Conservation (phyloP, 2,888 invertebrate species). For the Gymnosoma rotundatum region DNA sequence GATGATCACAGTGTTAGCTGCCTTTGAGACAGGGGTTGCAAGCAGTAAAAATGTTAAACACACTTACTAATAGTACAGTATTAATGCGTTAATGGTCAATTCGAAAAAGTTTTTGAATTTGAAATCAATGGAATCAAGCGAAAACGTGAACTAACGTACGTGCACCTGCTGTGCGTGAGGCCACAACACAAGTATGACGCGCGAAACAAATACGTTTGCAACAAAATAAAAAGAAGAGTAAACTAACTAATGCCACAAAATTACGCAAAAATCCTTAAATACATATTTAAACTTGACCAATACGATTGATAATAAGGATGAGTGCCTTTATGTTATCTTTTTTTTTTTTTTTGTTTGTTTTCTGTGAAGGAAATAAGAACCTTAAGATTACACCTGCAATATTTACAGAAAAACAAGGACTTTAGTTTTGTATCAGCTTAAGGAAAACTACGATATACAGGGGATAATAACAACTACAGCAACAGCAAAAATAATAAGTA, state of each 20-base stretch:
- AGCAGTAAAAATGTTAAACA: slow-evolving; percentile 28
- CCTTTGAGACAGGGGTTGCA: neutral
- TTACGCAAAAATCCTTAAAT: slow-evolving; percentile 71
- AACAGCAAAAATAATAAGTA: neutral
- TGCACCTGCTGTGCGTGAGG: slow-evolving; percentile 74
- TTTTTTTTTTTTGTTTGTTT: neutral
- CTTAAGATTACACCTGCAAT: slow-evolving; percentile 68
- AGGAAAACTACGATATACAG: slow-evolving; percentile 9
- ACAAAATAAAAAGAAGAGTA: slow-evolving; percentile 21
- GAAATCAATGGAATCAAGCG: slow-evolving; percentile 43
- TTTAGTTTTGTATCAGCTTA: slow-evolving; percentile 34
- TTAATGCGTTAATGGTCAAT: slow-evolving; percentile 56
- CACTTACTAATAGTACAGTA: slow-evolving; percentile 65
- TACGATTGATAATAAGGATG: slow-evolving; percentile 48
- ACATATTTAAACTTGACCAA: slow-evolving; percentile 59
- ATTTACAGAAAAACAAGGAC: slow-evolving; percentile 51
- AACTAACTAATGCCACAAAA: slow-evolving; percentile 68
- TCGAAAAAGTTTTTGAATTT: slow-evolving; percentile 30
- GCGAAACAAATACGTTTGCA: slow-evolving; percentile 58
- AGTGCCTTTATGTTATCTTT: neutral
- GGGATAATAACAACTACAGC: slow-evolving; percentile 1
- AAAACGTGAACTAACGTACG: slow-evolving; percentile 44
- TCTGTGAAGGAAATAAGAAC: slow-evolving; percentile 50
- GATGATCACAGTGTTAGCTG: slow-evolving; percentile 54
- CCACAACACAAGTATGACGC: slow-evolving; percentile 61